Base-by-base conservation (phyloP, 2,888 invertebrate species). In the Rhorus exstirpatorius region DNA sequence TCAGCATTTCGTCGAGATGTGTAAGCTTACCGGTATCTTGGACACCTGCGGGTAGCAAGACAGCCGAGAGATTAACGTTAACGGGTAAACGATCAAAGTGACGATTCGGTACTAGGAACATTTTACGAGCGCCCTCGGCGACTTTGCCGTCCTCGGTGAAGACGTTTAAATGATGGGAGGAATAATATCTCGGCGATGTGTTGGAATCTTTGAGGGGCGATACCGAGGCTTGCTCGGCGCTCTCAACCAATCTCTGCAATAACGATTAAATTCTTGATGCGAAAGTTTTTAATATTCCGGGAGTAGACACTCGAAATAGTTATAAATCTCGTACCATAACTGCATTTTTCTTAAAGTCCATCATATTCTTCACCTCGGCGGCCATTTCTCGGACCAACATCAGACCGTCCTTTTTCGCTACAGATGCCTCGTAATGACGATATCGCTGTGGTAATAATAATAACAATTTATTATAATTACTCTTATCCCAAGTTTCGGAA, bases 341-440 rank as follows among this genome's bases (percentile, higher is more conserved):
- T 35, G 98, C 97, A 92, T 97, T 97, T 93, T 96, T 97, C 94
- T 98, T 97, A 93, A 97, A 97, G 92, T 97, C 97, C 96, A 98
- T 97, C 95, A 98, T 97, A 93, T 97, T 97, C 93, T 98, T 97
- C 72, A 98, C 97, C 93, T 98, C 98, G 0, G 96, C 95, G 10
- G 97, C 97, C 94, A 98, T 96, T 93, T 98, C 97, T 61, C 97
- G 95, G 79, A 98, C 96, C 87, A 98, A 94, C 83, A 97, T 94
- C 84, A 97, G 94, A 7, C 98, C 97, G 91, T 98, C 98, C 92
- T 97, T 97, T 85, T 97, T 95, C 68, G 95, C 95, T 80, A 98
- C 97, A 88, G 96, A 95, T 83, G 97, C 96, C 86, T 96, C 96
- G 91, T 95, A 95, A 87, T 96, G 96, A 91, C 96, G 96, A 93